Evolutionary conservation across 2,888 invertebrate species (phyloP).

Genomic region (Aspidiotus rigidus): DNA sequence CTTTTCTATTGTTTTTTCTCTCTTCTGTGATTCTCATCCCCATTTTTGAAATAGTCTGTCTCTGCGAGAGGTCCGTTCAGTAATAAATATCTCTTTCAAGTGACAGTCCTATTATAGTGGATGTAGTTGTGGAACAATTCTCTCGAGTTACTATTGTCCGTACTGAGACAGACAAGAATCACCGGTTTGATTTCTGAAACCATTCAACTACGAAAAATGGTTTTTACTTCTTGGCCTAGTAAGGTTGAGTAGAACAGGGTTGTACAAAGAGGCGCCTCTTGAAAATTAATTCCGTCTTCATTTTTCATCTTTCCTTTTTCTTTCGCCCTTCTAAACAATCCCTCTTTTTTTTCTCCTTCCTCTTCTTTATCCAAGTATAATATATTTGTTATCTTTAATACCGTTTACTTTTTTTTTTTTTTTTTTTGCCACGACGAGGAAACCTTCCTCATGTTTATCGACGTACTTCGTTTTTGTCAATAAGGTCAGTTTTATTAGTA

Average conservation of each 20-base stretch:
- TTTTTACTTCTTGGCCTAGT: slow-evolving; percentile 11
- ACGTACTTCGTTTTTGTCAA: too few relatives aligned
- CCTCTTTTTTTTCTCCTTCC: slow-evolving; percentile 5
- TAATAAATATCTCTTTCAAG: slow-evolving; percentile 28
- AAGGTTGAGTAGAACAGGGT: neutral
- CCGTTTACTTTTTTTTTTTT: too few relatives aligned
- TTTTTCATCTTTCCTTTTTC: neutral
- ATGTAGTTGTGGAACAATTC: neutral
- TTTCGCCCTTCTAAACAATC: neutral
- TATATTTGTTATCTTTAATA: neutral
- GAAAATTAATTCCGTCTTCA: slow-evolving; percentile 8
- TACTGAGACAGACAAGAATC: slow-evolving; percentile 3
- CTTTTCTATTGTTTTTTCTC: neutral
- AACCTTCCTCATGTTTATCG: too few relatives aligned
- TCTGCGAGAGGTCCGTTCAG: slow-evolving; percentile 13
- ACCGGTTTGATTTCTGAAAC: neutral
- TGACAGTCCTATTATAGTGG: slow-evolving; percentile 30
- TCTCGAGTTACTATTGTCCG: slow-evolving; percentile 2
- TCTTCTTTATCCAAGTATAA: neutral
- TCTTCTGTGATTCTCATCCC: neutral
- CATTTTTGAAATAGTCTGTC: slow-evolving; percentile 8
- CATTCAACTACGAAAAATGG: slow-evolving; percentile 4
- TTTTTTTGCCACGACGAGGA: too few relatives aligned
- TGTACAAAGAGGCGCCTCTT: slow-evolving; percentile 10
- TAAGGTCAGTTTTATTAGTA: too few relatives aligned